phyloP scores from a whole-genome alignment of 2,113 vertebrate genomes.

The Tinamus guttatus region DNA sequence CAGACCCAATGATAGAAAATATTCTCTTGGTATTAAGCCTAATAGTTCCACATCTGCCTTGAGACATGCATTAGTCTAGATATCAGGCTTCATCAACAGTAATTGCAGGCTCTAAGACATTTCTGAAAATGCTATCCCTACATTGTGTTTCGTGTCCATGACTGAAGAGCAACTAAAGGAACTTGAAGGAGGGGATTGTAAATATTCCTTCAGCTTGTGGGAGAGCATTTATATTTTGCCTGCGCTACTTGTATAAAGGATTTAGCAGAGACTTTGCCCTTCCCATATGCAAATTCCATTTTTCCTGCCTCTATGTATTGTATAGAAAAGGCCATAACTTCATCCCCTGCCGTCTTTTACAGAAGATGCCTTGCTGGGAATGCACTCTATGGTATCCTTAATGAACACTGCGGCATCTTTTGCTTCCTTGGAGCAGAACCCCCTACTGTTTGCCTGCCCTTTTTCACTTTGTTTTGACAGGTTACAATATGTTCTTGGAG shows the following conservation, averaged over 20 bases:
- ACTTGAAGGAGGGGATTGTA: not conserved
- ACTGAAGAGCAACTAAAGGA: not conserved
- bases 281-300: not conserved
- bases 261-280: not conserved
- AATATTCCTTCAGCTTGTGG: not conserved
- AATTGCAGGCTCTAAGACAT: not conserved
- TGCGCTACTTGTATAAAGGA: not conserved
- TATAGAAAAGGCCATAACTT: not conserved
- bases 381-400: not conserved
- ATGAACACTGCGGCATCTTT: slow-evolving; percentile 23
- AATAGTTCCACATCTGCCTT: not conserved
- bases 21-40: not conserved
- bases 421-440: slow-evolving; percentile 13
- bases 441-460: slow-evolving; percentile 2
- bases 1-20: not conserved
- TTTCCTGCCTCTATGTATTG: not conserved
- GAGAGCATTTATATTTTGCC: not conserved
- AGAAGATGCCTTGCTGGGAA: slow-evolving; percentile 14
- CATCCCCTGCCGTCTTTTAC: slow-evolving; percentile 7
- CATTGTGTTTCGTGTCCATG: not conserved
- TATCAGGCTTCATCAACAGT: not conserved
- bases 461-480: slow-evolving; percentile 54
- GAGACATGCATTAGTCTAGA: not conserved
- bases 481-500: not conserved
- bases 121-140: not conserved